phyloP scores from a whole-genome alignment of 2,888 invertebrate genomes.

The Lamellibrachia satsuma region DNA sequence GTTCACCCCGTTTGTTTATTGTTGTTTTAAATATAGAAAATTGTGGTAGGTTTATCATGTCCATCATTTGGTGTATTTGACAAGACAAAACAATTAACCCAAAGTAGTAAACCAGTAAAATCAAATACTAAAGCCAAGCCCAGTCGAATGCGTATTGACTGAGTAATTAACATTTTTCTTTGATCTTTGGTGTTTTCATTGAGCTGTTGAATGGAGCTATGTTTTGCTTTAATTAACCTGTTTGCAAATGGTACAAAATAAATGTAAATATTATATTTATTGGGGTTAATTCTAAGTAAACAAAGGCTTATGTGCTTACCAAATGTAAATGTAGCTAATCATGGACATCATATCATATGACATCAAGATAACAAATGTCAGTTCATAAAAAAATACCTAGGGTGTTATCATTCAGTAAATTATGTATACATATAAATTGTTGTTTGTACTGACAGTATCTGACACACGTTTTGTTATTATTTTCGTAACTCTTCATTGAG shows the following conservation, averaged over 20 bases:
- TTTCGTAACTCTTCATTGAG: neutral
- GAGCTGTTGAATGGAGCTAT: neutral
- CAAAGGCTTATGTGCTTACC: neutral
- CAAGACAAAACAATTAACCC: neutral
- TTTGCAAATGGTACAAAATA: neutral
- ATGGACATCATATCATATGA: neutral
- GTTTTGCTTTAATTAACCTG: neutral
- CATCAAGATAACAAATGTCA: neutral
- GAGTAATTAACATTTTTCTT: slow-evolving; percentile 8
- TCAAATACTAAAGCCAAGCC: neutral
- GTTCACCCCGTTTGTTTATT: neutral
- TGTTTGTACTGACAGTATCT: neutral
- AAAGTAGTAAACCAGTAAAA: neutral
- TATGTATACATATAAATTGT: neutral
- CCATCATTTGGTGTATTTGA: neutral
- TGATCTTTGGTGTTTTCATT: neutral
- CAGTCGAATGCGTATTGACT: neutral
- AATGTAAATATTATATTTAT: neutral
- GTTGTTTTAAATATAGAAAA: neutral
- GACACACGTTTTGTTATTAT: neutral
- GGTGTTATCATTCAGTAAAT: neutral
- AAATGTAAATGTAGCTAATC: neutral
- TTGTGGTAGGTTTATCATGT: slow-evolving; percentile 2
- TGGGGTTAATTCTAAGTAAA: neutral
- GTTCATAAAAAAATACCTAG: neutral